Conservation (phyloP, 2,113 vertebrate genomes). For the Deroptyus accipitrinus region DNA sequence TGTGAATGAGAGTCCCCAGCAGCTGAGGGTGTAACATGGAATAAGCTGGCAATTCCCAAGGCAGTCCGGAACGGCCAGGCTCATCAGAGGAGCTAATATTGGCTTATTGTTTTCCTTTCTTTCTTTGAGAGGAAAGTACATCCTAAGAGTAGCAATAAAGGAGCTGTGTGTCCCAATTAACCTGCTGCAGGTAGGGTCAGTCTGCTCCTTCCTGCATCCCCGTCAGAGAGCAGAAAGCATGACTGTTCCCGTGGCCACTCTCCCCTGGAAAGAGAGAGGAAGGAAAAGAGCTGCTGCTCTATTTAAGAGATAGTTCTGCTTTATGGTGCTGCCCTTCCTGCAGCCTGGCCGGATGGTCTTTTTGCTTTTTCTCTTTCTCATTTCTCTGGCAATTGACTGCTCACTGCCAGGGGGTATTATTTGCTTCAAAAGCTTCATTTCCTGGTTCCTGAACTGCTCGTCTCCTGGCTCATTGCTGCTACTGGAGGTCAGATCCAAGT, state of each 20-base stretch:
- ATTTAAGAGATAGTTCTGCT: background rate
- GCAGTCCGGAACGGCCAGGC: background rate
- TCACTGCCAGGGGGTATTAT: background rate
- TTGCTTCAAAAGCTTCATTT: slow-evolving; percentile 41
- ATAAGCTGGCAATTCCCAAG: slow-evolving; percentile 15
- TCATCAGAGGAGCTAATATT: background rate
- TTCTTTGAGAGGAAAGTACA: background rate
- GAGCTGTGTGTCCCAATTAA: background rate
- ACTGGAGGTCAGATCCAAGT: background rate
- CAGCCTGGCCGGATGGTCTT: background rate
- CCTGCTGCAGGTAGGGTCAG: background rate
- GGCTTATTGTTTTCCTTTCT: background rate
- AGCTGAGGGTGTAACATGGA: background rate
- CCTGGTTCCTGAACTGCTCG: slow-evolving; percentile 16
- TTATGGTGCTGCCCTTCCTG: background rate
- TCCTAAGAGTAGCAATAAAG: background rate
- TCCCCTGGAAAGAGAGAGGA: background rate
- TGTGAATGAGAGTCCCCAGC: background rate
- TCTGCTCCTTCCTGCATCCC: background rate
- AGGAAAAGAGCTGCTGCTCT: background rate
- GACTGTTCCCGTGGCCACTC: slow-evolving; percentile 14
- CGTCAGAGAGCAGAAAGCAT: background rate
- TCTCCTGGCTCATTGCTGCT: background rate
- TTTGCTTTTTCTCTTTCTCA: background rate
- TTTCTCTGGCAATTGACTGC: slow-evolving; percentile 12